Conservation (phyloP, 2,113 vertebrate species). For the Phyllostomus discolor region DNA sequence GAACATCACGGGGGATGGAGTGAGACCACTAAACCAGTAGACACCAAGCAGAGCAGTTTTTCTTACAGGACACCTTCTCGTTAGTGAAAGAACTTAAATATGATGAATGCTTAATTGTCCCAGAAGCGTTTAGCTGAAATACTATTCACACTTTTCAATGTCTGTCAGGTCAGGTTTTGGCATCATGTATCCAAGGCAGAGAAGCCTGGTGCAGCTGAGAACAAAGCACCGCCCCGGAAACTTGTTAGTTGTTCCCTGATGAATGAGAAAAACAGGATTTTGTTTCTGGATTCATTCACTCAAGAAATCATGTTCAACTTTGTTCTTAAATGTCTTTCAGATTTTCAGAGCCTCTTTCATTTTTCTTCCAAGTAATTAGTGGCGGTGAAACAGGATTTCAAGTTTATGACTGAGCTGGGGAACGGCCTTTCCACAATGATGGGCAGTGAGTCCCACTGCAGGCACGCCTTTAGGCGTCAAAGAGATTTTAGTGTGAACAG, state of each 20-base stretch:
- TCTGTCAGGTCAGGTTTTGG: background rate
- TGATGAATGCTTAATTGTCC: background rate
- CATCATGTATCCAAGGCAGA: fast-evolving
- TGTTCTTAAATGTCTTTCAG: background rate
- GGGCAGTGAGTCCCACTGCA: background rate
- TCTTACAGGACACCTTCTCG: background rate
- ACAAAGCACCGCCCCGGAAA: background rate
- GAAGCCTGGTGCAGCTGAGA: background rate
- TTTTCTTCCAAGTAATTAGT: background rate
- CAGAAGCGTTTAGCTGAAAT: background rate
- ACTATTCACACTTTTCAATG: background rate
- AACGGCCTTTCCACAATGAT: background rate
- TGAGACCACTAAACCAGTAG: background rate
- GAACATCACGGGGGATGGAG: background rate
- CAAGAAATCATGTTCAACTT: background rate
- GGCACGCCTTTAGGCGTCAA: background rate
- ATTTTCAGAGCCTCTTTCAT: background rate
- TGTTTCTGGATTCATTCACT: background rate
- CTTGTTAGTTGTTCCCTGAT: background rate
- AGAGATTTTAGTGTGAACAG: background rate
- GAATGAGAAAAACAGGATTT: background rate
- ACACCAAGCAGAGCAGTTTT: background rate
- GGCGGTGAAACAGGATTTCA: background rate
- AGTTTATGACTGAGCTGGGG: background rate
- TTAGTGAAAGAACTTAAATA: background rate